These are phyloP conservation scores for Ramphastos sulfuratus DNA, from an alignment of 2,113 vertebrate species.

Conservation along the genomic window DNA sequence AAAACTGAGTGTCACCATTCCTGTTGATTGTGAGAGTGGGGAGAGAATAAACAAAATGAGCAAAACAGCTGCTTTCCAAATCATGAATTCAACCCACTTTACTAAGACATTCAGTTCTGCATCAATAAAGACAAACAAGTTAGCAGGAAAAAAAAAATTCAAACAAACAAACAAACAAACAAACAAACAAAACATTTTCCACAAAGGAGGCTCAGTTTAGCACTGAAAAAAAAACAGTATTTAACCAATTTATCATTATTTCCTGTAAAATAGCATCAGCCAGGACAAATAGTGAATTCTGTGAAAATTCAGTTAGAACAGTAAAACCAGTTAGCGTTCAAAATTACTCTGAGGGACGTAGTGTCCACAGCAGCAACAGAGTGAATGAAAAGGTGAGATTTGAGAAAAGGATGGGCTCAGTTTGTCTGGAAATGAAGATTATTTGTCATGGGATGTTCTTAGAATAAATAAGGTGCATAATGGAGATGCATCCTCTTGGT, in stretches of 20 bases:
- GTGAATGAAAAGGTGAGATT: background rate
- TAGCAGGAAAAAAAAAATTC: background rate
- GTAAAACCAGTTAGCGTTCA: background rate
- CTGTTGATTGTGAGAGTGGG: background rate
- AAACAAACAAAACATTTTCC: background rate
- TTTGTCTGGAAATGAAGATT: background rate
- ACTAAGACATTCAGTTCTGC: background rate
- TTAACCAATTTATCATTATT: background rate
- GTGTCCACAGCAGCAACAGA: background rate
- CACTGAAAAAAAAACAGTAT: background rate
- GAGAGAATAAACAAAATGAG: background rate
- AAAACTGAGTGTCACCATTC: background rate
- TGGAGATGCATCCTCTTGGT: background rate
- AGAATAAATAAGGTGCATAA: background rate
- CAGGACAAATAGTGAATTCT: background rate
- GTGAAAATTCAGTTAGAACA: too few relatives aligned
- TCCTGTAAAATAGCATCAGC: background rate
- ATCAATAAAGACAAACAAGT: background rate
- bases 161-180: background rate
- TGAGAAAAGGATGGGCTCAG: background rate
- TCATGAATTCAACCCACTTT: background rate
- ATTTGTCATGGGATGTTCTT: background rate
- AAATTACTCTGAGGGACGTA: background rate
- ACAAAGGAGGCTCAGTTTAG: background rate
- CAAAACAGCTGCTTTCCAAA: background rate